Evolutionary conservation across 2,113 vertebrate species (phyloP).

Genomic region (Rhynchopsitta pachyrhyncha): DNA sequence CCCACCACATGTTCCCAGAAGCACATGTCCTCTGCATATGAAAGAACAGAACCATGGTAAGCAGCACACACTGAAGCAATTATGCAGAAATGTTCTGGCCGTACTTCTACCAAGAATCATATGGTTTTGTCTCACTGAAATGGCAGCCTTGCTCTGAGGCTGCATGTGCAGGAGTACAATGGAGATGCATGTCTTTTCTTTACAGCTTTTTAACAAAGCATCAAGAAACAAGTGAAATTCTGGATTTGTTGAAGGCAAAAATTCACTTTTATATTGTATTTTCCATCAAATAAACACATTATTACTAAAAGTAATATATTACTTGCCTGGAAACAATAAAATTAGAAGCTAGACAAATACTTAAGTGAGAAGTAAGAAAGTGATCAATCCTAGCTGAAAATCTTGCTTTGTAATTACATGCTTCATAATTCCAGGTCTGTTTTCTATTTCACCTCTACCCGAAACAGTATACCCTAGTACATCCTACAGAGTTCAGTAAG

Average conservation of each 20-base stretch:
- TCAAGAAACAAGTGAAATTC: not conserved
- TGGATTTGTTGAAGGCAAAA: not conserved
- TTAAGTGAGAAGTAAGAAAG: not conserved
- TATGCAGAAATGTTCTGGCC: not conserved
- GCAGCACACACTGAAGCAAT: not conserved
- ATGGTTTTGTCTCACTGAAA: not conserved
- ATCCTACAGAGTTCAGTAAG: not conserved
- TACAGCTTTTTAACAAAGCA: not conserved
- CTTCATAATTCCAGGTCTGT: not conserved
- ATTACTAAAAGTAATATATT: not conserved
- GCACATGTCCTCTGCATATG: not conserved
- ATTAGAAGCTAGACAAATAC: not conserved
- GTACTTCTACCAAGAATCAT: not conserved
- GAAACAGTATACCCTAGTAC: not conserved
- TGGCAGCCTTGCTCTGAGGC: not conserved
- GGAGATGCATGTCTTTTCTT: not conserved
- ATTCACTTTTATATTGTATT: not conserved
- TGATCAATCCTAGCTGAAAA: not conserved
- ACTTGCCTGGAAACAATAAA: not conserved
- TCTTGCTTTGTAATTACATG: not conserved
- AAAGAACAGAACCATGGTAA: not conserved
- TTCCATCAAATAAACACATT: not conserved
- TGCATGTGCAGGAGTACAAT: not conserved
- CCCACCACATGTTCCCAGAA: not conserved
- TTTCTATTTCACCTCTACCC: not conserved